Base-by-base conservation (phyloP, 1,140 invertebrate genomes). In the Bombus difficillimus region DNA sequence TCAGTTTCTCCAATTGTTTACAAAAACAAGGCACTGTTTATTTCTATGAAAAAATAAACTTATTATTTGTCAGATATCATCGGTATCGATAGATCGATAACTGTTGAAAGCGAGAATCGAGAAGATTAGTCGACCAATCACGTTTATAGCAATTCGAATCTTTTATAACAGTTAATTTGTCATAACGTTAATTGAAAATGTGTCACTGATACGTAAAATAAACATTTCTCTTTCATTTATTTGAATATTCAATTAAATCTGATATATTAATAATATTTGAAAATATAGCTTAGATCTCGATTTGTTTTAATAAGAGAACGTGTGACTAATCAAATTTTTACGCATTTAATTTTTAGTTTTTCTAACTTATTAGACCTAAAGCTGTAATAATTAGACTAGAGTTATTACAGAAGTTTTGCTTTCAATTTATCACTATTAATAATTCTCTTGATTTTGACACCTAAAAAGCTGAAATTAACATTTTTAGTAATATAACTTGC, bases 21-120 rank as follows among this genome's bases (percentile, higher is more conserved):
- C 6, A 69, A 69, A 79, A 74, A 59, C 82, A 88, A 86, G 64
- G 75, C 69, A 86, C 75, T 76, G 32, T 81, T 81, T 81, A 25
- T 43, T 81, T 82, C 15, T 47, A 25, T 37, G 37, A 41, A 28
- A 39, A 69, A 72, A 34, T 37, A n/a, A 75, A n/a, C 22, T n/a
- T 72, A 47, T 77, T 69, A 53, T 66, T 8, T 64, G 28, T 66
- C 34, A 81, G 32, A 73, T 3, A 18, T 53, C n/a, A 15, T 68
- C 12, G 32, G 68, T 71, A 68, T 80, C 77, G 43, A 74, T 81
- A 81, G n/a, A 25, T 84, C 32, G n/a, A 64, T 22, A 62, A 32
- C 2, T 32, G n/a, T 22, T 34, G 6, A 13, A 66, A 85, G 34
- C 59, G 71, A 85, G 71, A 72, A 81, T 85, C 78, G 84, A 74